Percentiles rank a stretch among this genome's conserved stretches.
Evolutionary conservation across 2,113 vertebrate species (phyloP).

Genomic region (Amblyopsis rosae): DNA sequence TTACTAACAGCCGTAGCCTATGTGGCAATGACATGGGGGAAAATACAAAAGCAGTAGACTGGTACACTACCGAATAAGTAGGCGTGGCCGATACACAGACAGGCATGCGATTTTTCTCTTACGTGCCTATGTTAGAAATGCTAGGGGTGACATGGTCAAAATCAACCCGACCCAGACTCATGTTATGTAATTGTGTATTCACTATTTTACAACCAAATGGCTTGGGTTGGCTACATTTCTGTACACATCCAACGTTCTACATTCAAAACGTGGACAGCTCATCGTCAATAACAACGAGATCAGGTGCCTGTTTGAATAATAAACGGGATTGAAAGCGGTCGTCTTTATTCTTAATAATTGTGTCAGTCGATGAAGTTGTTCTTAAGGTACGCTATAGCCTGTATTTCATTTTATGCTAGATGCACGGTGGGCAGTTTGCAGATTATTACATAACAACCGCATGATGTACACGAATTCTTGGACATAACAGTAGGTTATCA

Average conservation of each 20-base stretch:
- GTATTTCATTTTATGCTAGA: constrained; percentile 30
- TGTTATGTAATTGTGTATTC: constrained; percentile 54
- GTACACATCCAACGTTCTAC: too few relatives aligned
- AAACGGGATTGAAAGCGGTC: too few relatives aligned
- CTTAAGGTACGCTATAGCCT: too few relatives aligned
- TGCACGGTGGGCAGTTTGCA: constrained; percentile 25
- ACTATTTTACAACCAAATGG: too few relatives aligned
- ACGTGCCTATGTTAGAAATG: constrained; percentile 23
- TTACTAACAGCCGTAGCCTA: constrained; percentile 13
- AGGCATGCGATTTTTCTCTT: not conserved
- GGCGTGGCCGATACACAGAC: not conserved
- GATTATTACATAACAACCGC: constrained; percentile 45
- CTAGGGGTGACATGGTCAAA: constrained; percentile 37
- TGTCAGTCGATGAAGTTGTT: too few relatives aligned
- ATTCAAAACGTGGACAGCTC: too few relatives aligned
- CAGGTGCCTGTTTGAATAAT: too few relatives aligned
- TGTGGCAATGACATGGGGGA: constrained; percentile 4
- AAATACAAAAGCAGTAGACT: too few relatives aligned
- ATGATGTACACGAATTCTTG: constrained; percentile 1
- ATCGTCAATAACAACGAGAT: too few relatives aligned
- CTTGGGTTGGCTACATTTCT: too few relatives aligned
- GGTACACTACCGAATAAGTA: not conserved
- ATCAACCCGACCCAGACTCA: constrained; percentile 51
- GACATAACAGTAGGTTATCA: too few relatives aligned
- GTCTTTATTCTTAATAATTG: too few relatives aligned